Base-by-base conservation (phyloP, 2,797 vertebrate species). In the Sphenodon punctatus region DNA sequence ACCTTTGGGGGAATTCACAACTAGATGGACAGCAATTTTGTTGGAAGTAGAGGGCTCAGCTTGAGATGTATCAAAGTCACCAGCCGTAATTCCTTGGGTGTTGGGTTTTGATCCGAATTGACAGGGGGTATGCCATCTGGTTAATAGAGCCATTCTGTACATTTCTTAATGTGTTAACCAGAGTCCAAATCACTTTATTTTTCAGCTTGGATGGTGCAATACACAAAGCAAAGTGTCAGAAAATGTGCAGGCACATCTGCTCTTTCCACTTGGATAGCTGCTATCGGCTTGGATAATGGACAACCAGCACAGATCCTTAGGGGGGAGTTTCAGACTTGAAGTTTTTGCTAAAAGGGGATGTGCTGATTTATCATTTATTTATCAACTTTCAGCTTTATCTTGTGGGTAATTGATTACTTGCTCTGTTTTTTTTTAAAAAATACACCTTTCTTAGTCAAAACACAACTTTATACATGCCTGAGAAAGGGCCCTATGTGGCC, bases 301-400 rank as follows among this genome's bases (percentile, higher is more conserved):
- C 86, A 75, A 84, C 82, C 77, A 86, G 71, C 75, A 86, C 77
- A 39, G 71, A 42, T 86, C 78, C 78, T 88, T 69, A 0, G 1
- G 81, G 74, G 67, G 74, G 34, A 77, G 10, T 41, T 12, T 0
- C 14, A 36, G 67, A 81, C 82, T 84, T 65, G 49, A 36, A 70
- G 65, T 81, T 66, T 63, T 87, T 0, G 0, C 86, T 73, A 55
- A 80, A 70, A 85, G 80, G 78, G 84, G 75, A 66, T 82, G 72
- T 0, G 7, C 61, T 73, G 78, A 83, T 89, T 91, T 90, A 91
- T 91, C 68, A 90, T 89, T 92, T 88, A 88, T 93, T 93, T 85
- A 93, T 91, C 88, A 80, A 76, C 75, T 83, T 81, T 48, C n/a
- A 83, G 69, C 59, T 36, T 70, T 74, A 38, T 61, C 89, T 87